Evolutionary conservation across 2,113 vertebrate species (phyloP).

Genomic region (Thamnophis sirtalis): DNA sequence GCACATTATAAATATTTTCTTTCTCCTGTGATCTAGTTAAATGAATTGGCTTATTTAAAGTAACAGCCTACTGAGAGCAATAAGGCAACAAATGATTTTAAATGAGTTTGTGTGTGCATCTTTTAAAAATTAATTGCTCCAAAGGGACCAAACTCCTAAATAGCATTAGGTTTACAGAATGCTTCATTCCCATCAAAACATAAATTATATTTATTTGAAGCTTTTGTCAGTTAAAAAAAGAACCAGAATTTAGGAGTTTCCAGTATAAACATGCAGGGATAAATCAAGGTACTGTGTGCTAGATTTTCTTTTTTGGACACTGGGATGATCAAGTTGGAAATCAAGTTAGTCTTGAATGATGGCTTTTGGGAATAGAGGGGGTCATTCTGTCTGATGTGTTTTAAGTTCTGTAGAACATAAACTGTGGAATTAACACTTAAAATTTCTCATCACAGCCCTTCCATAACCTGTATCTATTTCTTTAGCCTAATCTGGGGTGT

Average conservation of each 20-base stretch:
- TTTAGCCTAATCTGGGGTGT: neutral
- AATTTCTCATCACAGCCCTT: neutral
- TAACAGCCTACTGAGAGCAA: neutral
- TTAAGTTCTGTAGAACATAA: neutral
- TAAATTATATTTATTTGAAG: neutral
- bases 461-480: neutral
- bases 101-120: neutral
- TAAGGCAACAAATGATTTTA: neutral
- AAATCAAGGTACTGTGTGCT: neutral
- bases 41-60: slow-evolving; percentile 12
- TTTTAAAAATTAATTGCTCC: slow-evolving; percentile 33
- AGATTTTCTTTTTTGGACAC: neutral
- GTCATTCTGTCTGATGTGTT: neutral
- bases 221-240: neutral
- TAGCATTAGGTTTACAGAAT: neutral
- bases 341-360: neutral
- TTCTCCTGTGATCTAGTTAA: neutral
- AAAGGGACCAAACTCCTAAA: slow-evolving; percentile 5
- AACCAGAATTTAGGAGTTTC: neutral
- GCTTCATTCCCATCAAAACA: slow-evolving; percentile 14
- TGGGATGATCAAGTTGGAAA: neutral
- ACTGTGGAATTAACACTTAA: neutral
- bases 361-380: neutral
- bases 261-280: neutral
- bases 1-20: neutral